These are phyloP conservation scores for Phyllotis vaccarum DNA, from an alignment of 2,797 vertebrate genomes.

Conservation along the genomic window DNA sequence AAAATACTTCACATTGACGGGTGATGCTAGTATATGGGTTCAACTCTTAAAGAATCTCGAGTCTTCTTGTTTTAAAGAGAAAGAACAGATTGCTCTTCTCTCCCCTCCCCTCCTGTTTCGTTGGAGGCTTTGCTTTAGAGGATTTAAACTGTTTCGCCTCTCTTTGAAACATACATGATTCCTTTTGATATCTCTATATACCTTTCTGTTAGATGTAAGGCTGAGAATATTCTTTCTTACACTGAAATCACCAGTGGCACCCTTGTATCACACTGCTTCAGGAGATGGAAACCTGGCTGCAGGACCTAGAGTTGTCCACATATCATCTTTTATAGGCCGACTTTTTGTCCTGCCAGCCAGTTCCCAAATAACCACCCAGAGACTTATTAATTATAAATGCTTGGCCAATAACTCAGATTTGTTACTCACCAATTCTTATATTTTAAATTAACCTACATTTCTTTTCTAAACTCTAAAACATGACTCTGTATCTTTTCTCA, in stretches of 20 bases:
- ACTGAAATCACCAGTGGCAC: neutral
- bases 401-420: neutral
- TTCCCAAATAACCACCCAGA: neutral
- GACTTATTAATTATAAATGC: neutral
- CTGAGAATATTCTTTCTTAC: conserved; percentile 30
- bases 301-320: neutral
- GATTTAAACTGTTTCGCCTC: conserved; percentile 19
- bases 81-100: neutral
- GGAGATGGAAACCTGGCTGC: neutral
- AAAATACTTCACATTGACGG: neutral
- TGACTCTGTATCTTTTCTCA: neutral
- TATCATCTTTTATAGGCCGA: neutral
- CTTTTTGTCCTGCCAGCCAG: neutral
- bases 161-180: conserved; percentile 36
- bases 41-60: conserved; percentile 46
- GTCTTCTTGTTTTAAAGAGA: neutral
- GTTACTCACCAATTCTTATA: neutral
- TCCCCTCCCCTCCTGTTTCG: neutral
- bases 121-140: conserved; percentile 6
- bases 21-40: neutral
- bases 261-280: neutral
- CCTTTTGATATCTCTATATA: conserved; percentile 34
- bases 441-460: neutral
- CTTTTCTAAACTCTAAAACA: neutral
- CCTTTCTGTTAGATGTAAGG: conserved; percentile 31